Evolutionary conservation across 2,888 invertebrate species (phyloP).

Genomic region (Volucella inflata): DNA sequence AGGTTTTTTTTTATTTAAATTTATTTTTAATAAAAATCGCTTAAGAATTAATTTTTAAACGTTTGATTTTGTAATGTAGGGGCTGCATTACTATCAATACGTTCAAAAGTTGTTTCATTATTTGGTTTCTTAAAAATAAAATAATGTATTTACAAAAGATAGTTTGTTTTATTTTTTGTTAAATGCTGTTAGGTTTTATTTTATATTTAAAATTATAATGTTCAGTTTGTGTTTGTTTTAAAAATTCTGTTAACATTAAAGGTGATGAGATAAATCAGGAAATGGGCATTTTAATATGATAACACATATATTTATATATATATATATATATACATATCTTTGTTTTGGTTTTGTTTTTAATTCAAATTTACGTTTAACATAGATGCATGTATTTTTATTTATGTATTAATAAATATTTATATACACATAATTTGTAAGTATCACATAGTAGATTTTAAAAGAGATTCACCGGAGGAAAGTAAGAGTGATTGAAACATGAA

Average conservation of each 20-base stretch:
- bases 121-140: not conserved
- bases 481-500: not conserved
- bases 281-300: no score
- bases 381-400: not conserved
- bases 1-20: not conserved
- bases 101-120: conserved; percentile 7
- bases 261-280: not conserved
- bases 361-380: not conserved
- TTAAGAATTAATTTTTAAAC: conserved; percentile 15
- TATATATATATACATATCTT: not conserved
- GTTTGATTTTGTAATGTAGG: conserved; percentile 53
- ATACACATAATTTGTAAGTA: conserved; percentile 9
- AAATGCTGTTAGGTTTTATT: conserved; percentile 4
- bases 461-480: conserved; percentile 8
- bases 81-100: conserved; percentile 49
- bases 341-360: not conserved
- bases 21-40: conserved; percentile 4
- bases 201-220: not conserved
- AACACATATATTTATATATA: not conserved
- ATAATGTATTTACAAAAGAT: conserved; percentile 44
- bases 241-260: conserved; percentile 8
- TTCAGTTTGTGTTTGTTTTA: no score
- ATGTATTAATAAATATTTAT: no score
- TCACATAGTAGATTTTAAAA: conserved; percentile 54
- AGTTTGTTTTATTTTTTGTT: not conserved